Percentiles rank a stretch among this genome's conserved stretches.
These are phyloP conservation scores for Rhagonycha lutea DNA, from an alignment of 2,888 invertebrate genomes.

Conservation along the genomic window DNA sequence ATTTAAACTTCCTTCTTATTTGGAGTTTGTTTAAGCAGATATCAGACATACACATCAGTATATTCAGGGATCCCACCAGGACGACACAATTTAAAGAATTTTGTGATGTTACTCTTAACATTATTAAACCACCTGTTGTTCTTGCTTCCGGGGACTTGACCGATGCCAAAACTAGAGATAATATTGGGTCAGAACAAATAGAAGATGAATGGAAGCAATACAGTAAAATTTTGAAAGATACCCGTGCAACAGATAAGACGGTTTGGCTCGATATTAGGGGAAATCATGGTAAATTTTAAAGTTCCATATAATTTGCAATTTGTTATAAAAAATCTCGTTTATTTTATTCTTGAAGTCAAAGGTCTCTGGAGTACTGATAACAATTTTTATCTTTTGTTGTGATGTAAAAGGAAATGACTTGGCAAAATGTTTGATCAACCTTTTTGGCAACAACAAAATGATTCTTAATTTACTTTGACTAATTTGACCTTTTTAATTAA, in stretches of 20 bases:
- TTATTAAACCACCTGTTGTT: constrained; percentile 76
- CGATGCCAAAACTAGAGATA: constrained; percentile 81
- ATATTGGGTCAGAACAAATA: constrained; percentile 80
- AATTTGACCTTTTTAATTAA: background rate
- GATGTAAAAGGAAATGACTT: background rate
- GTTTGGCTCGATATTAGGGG: constrained; percentile 89
- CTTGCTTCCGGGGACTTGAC: constrained; percentile 88
- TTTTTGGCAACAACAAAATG: background rate
- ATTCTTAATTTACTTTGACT: background rate
- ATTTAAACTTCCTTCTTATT: constrained; percentile 1
- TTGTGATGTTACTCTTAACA: constrained; percentile 72
- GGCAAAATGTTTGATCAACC: background rate
- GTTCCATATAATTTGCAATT: background rate
- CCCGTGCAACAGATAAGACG: constrained; percentile 69
- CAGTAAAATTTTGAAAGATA: constrained; percentile 68
- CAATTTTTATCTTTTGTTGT: background rate
- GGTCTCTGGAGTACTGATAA: background rate
- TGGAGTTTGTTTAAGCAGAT: constrained; percentile 62
- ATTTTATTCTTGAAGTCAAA: background rate
- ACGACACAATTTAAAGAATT: constrained; percentile 79
- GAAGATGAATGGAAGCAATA: constrained; percentile 84
- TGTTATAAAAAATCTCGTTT: background rate
- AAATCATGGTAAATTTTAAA: constrained; percentile 76
- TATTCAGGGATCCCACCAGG: constrained; percentile 75
- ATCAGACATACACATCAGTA: constrained; percentile 87